These are phyloP conservation scores for Capreolus pygargus DNA, from an alignment of 2,113 vertebrate genomes.

Conservation along the genomic window DNA sequence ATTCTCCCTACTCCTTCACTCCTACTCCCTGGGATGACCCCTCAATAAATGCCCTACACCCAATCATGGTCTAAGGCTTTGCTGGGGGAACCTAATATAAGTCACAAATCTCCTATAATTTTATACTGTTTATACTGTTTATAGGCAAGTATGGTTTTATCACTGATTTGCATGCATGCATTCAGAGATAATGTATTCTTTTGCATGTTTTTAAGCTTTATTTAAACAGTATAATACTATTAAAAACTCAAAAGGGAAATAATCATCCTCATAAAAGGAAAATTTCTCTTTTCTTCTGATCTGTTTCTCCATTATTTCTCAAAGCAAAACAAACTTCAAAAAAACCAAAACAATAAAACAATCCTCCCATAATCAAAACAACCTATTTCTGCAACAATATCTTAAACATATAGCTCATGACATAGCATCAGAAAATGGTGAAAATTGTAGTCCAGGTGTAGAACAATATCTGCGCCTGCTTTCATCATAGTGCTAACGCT, in stretches of 20 bases:
- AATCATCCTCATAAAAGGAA: conserved; percentile 7
- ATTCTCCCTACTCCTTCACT: neutral
- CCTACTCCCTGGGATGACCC: neutral
- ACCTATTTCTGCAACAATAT: neutral
- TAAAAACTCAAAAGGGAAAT: neutral
- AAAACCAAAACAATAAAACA: neutral
- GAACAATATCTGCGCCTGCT: neutral
- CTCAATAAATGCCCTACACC: neutral
- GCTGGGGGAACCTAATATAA: neutral
- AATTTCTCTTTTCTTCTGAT: neutral
- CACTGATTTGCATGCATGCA: neutral
- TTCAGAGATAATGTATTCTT: neutral
- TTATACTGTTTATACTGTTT: neutral
- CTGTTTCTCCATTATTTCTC: neutral
- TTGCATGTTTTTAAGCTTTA: neutral
- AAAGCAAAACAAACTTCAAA: neutral
- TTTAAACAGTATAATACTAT: neutral
- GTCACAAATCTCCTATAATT: neutral
- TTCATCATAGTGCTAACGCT: neutral
- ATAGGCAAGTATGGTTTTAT: neutral
- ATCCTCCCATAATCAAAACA: neutral
- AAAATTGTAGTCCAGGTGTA: conserved; percentile 7
- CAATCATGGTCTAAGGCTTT: neutral
- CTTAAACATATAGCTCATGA: neutral
- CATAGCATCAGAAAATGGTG: neutral